Percentiles rank a stretch among this genome's conserved stretches.
Conservation (phyloP, 2,888 invertebrate genomes). For the Aleiodes alternator region DNA sequence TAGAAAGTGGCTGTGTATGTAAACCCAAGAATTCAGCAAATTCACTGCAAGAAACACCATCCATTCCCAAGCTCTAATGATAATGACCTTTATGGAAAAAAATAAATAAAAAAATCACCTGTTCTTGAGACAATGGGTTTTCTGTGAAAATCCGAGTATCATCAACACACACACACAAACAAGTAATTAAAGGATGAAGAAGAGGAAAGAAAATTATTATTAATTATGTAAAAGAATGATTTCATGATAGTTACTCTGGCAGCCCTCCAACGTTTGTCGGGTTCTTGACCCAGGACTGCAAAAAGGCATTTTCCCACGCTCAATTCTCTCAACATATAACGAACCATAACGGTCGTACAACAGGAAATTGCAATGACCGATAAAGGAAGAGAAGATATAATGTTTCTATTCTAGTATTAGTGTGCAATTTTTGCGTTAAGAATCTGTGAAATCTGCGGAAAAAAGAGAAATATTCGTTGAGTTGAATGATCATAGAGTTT, state of each 20-base stretch:
- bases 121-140: constrained; percentile 12
- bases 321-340: constrained; percentile 51
- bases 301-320: constrained; percentile 55
- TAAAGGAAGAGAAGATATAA: constrained; percentile 31
- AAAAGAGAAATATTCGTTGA: too few species aligned
- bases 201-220: constrained; percentile 2
- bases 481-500: too few species aligned
- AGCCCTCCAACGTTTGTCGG: constrained; percentile 38
- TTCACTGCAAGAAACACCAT: constrained; percentile 61
- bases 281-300: constrained; percentile 55
- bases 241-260: constrained; percentile 1
- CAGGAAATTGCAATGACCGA: constrained; percentile 42
- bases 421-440: too few species aligned
- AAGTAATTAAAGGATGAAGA: constrained; percentile 16
- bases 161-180: too few species aligned
- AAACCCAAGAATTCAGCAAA: constrained; percentile 78
- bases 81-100: constrained; percentile 15
- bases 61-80: constrained; percentile 64
- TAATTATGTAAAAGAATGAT: constrained; percentile 12
- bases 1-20: constrained; percentile 96
- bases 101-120: background rate
- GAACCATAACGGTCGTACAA: constrained; percentile 45
- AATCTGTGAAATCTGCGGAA: too few species aligned
- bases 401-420: background rate
- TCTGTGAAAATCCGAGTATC: constrained; percentile 35